These are phyloP conservation scores for Disparrhopalites patrizii DNA, from an alignment of 2,888 invertebrate genomes.

Conservation along the genomic window DNA sequence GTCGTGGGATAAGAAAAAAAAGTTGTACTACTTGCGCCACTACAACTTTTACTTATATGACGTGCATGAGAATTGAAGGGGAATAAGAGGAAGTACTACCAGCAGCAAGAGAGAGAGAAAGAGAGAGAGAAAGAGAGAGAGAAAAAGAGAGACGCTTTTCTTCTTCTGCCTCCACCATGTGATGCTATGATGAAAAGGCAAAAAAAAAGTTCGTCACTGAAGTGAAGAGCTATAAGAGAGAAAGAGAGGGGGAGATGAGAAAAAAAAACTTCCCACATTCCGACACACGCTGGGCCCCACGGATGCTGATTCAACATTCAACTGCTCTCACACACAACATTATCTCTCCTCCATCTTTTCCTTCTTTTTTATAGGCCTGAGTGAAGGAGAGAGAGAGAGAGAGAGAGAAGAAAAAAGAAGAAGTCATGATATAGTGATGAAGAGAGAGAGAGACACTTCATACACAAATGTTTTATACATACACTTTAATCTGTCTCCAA, in stretches of 20 bases:
- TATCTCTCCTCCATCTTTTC: constrained; percentile 12
- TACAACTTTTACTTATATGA: too few species aligned
- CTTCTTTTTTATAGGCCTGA: too few species aligned
- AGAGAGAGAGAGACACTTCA: neutral
- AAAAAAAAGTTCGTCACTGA: constrained; percentile 31
- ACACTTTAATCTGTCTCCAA: constrained; percentile 10
- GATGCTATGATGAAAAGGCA: constrained; percentile 30
- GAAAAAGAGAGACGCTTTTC: constrained; percentile 7
- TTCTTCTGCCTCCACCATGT: constrained; percentile 8
- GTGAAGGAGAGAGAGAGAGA: too few species aligned
- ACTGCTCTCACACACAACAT: constrained; percentile 13
- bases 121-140: neutral
- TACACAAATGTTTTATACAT: neutral
- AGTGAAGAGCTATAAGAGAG: constrained; percentile 27
- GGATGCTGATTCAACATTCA: constrained; percentile 29
- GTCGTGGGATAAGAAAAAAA: too few species aligned
- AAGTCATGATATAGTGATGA: too few species aligned
- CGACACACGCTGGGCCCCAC: constrained; percentile 30
- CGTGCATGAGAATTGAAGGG: too few species aligned
- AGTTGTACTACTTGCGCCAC: too few species aligned
- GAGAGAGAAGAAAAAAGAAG: too few species aligned
- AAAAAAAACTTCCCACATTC: constrained; percentile 32
- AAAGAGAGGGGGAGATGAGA: too few species aligned
- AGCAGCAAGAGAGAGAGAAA: neutral
- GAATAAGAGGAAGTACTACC: too few species aligned